These are phyloP conservation scores for Liopterus haemorrhoidalis DNA, from an alignment of 2,888 invertebrate genomes.

Conservation along the genomic window DNA sequence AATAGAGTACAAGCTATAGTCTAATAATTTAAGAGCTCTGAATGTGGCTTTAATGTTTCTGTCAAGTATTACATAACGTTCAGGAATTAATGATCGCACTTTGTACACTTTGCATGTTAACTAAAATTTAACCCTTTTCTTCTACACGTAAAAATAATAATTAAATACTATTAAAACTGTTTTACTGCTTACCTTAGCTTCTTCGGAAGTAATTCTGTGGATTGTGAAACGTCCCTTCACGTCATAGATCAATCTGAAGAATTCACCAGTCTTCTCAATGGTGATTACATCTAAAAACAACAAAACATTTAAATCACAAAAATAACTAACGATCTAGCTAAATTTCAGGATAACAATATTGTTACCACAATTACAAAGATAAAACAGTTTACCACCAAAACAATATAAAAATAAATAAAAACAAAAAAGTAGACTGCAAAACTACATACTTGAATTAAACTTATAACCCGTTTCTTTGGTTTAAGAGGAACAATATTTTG, in stretches of 20 bases:
- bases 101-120: conserved; percentile 1
- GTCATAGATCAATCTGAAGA: conserved; percentile 97
- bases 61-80: no score
- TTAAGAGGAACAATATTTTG: no score
- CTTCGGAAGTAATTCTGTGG: conserved; percentile 94
- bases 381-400: background rate
- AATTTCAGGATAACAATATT: conserved; percentile 9
- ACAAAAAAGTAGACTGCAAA: no score
- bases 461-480: no score
- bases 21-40: no score
- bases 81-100: no score
- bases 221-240: conserved; percentile 97
- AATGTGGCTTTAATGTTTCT: no score
- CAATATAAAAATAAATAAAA: background rate
- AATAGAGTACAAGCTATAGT: no score
- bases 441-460: no score
- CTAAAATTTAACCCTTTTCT: background rate
- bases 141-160: conserved; percentile 1
- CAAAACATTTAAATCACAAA: conserved; percentile 9
- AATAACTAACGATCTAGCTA: conserved; percentile 1
- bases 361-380: background rate
- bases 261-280: conserved; percentile 96
- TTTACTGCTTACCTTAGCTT: conserved; percentile 82
- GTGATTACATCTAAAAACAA: conserved; percentile 85
- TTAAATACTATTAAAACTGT: background rate